Evolutionary conservation across 2,113 vertebrate genomes (phyloP).

Genomic region (Austrofundulus limnaeus): DNA sequence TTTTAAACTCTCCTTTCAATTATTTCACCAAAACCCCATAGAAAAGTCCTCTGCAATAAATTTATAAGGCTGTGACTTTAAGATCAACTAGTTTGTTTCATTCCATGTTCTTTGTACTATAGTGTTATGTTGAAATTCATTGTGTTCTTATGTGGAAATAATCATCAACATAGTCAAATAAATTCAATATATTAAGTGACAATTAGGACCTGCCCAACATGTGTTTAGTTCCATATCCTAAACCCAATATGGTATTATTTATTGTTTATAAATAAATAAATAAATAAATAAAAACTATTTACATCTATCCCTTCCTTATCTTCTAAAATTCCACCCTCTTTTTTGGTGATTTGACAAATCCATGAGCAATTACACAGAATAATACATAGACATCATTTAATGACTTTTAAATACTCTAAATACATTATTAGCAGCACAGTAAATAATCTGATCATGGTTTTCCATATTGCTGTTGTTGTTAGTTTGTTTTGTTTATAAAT

Average conservation of each 20-base stretch:
- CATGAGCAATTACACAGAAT: not conserved
- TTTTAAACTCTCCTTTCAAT: too few relatives aligned
- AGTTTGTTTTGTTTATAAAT: conserved; percentile 3
- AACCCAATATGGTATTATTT: not conserved
- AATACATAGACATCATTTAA: conserved; percentile 1
- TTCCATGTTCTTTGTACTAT: not conserved
- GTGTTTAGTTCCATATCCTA: not conserved
- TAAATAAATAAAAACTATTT: too few relatives aligned
- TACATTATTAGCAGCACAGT: not conserved
- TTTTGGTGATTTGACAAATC: not conserved
- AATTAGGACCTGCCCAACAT: not conserved
- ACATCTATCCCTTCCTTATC: not conserved
- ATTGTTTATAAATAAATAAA: too few relatives aligned
- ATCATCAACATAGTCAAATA: too few relatives aligned
- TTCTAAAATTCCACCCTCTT: not conserved
- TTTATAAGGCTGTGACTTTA: too few relatives aligned
- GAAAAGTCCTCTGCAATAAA: too few relatives aligned
- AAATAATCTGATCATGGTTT: not conserved
- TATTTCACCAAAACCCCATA: too few relatives aligned
- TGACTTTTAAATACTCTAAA: not conserved
- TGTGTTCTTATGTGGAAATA: too few relatives aligned
- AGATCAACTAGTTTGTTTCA: not conserved
- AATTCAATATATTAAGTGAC: not conserved
- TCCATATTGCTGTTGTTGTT: conserved; percentile 6
- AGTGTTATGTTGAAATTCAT: too few relatives aligned